A percentile compares a stretch with the other conserved stretches of the same genome.
phyloP scores from a whole-genome alignment of 2,888 invertebrate species.

The Dexiosoma caninum region DNA sequence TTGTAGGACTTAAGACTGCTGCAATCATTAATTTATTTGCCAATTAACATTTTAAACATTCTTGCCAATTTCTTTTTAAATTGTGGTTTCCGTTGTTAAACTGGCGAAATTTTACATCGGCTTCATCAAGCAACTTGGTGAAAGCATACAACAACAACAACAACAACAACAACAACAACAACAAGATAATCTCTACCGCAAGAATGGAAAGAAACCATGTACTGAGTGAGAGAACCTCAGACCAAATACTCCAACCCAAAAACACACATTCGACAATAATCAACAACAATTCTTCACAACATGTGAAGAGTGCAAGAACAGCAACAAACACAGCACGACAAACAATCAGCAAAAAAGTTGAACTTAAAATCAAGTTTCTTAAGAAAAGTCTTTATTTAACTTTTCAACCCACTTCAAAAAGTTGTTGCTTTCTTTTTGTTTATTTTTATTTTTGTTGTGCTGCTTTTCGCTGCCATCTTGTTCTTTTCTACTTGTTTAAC shows the following conservation, averaged over 20 bases:
- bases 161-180: constrained; percentile 19
- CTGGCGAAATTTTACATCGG: constrained; percentile 41
- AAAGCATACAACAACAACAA: neutral
- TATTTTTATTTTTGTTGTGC: too few species aligned
- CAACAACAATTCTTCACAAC: constrained; percentile 7
- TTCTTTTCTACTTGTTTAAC: constrained; percentile 45
- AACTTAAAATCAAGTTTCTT: constrained; percentile 57
- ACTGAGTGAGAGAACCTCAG: constrained; percentile 51
- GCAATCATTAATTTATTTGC: neutral
- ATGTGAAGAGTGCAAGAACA: constrained; percentile 30
- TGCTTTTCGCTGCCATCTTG: constrained; percentile 38
- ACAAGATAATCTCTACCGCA: too few species aligned
- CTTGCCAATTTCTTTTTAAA: constrained; percentile 48
- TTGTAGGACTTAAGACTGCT: neutral
- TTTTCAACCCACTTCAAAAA: constrained; percentile 60
- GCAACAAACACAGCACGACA: constrained; percentile 29
- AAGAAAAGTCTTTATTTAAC: constrained; percentile 60
- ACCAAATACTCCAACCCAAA: constrained; percentile 36
- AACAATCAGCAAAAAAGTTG: constrained; percentile 31
- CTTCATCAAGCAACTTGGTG: constrained; percentile 45
- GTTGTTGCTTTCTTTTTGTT: constrained; percentile 58
- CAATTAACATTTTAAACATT: constrained; percentile 55
- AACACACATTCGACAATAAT: constrained; percentile 6
- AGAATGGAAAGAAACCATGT: neutral
- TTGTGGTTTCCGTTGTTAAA: constrained; percentile 60